Evolutionary conservation across 1,140 invertebrate genomes (phyloP).

Genomic region (Amphibalanus amphitrite): DNA sequence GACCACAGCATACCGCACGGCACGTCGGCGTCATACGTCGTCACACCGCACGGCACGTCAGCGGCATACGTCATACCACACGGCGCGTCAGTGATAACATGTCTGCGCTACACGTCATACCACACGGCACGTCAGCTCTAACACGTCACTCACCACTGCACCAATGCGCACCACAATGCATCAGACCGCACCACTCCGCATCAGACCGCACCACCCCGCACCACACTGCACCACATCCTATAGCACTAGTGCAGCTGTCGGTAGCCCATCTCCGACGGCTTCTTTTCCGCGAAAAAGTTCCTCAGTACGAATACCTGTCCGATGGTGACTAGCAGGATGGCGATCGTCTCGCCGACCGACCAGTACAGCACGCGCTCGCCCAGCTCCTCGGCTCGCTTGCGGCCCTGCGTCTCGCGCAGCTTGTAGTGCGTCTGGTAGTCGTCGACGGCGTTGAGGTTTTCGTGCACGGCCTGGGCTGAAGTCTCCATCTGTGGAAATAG

Average conservation of each 20-base stretch:
- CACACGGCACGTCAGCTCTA: no score
- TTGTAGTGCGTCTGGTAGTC: slow-evolving; percentile 95
- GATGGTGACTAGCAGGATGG: slow-evolving; percentile 65
- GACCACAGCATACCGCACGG: no score
- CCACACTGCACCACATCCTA: no score
- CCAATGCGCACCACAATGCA: no score
- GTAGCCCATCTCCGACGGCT: not conserved
- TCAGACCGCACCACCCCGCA: no score
- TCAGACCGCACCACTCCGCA: no score
- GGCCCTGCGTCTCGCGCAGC: slow-evolving; percentile 76
- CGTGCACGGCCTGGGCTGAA: slow-evolving; percentile 71
- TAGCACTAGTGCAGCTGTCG: no score
- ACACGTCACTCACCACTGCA: no score
- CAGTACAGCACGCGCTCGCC: slow-evolving; percentile 84
- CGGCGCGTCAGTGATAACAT: no score
- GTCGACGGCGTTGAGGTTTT: slow-evolving; percentile 62
- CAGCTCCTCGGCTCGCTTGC: slow-evolving; percentile 86
- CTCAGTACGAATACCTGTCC: slow-evolving; percentile 81
- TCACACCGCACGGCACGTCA: no score
- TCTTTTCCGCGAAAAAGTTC: slow-evolving; percentile 76
- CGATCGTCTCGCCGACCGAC: slow-evolving; percentile 73
- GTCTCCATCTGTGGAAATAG: slow-evolving; percentile 79
- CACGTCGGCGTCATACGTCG: no score
- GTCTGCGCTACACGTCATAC: not conserved
- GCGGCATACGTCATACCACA: not conserved